Percentiles rank a stretch among this genome's conserved stretches.
phyloP scores from a whole-genome alignment of 2,888 invertebrate genomes.

The Dioctria linearis region DNA sequence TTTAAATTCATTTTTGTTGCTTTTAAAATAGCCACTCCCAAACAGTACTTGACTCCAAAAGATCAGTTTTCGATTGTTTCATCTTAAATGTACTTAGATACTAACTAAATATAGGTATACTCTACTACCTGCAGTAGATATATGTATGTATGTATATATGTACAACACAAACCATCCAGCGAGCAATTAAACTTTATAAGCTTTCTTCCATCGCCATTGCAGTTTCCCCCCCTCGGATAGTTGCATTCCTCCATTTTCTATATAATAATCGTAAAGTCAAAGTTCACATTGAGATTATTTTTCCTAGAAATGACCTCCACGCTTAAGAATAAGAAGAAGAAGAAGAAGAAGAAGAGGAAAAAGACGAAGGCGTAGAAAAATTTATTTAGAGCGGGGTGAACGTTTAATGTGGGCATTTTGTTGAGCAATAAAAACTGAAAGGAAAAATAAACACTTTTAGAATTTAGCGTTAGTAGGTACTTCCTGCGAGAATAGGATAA shows the following conservation, averaged over 20 bases:
- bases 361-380: background rate
- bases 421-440: background rate
- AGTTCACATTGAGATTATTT: constrained; percentile 39
- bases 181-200: background rate
- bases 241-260: background rate
- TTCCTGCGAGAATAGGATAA: background rate
- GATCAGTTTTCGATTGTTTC: background rate
- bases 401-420: constrained; percentile 37
- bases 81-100: background rate
- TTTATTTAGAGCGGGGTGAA: background rate
- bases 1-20: background rate
- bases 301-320: constrained; percentile 29
- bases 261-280: constrained; percentile 43
- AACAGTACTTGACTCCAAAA: background rate
- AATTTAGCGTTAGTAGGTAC: background rate
- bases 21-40: background rate
- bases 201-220: background rate
- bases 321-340: background rate
- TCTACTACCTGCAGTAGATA: too few species aligned
- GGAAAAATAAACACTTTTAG: constrained; percentile 14
- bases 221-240: background rate
- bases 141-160: too few species aligned
- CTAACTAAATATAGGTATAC: too few species aligned
- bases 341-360: too few species aligned
- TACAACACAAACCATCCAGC: background rate